Base-by-base conservation (phyloP, 2,888 invertebrate species). In the Platynereis dumerilii region DNA sequence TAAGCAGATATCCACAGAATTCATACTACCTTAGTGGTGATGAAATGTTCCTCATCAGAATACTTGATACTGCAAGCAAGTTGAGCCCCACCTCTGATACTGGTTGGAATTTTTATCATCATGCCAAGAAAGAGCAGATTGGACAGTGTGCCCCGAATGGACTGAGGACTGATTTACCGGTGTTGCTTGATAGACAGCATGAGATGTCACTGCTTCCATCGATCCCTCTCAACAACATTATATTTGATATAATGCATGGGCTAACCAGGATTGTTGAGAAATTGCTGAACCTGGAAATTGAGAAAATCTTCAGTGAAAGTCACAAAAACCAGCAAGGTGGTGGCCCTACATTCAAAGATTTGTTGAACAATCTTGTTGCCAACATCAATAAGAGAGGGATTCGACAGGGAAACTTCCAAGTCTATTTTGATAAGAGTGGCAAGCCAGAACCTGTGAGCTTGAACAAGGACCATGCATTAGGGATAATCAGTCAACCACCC, bases 231-330 rank as follows among this genome's bases (percentile, higher is more conserved):
- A 20, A 7, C 7, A 48, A 48, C 48, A 48, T 48, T 10, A 7
- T 48, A 12, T 48, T 48, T 48, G n/a, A 22, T n/a, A 48, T 48
- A 3, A n/a, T 48, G 48, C 48, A 48, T 48, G 48, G 48, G 3
- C 48, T 48, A 10, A 22, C 48, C n/a, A 5, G 7, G 3, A 20
- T n/a, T 48, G 48, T 48, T 5, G 48, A 48, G 48, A 48, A 48
- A n/a, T n/a, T 48, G n/a, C 7, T 48, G n/a, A 48, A 48, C n/a
- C 7, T 48, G 3, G 48, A 48, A n/a, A 48, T 48, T 12, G 48
- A 22, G 22, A 48, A 48, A 20, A 48, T 48, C n/a, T 10, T 48
- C 3, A 20, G 20, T 48, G 48, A 48, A 22, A n/a, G 22, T 20
- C n/a, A 48, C 5, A 48, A 48, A 22, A 12, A 12, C 12, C n/a